Base-by-base conservation (phyloP, 2,113 vertebrate species). In the Caranx melampygus region DNA sequence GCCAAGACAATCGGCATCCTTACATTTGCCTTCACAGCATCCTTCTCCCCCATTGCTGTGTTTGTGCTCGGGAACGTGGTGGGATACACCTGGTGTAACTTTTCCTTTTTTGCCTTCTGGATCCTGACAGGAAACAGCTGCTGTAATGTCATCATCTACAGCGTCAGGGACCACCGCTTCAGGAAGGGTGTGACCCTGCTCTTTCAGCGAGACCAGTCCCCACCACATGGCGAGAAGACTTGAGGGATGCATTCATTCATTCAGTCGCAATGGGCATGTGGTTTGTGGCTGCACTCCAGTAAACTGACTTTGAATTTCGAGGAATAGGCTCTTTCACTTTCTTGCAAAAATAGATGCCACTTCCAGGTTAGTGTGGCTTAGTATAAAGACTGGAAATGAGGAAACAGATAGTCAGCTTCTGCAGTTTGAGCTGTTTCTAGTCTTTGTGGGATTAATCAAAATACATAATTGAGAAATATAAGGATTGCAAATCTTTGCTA, bases 91-190 rank as follows among this genome's bases (percentile, higher is more conserved):
- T 97, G 96, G 96, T 96, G 96, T 88, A 95, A 93, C 85, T 96
- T 96, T 86, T 96, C 96, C 78, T 97, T 96, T 70, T 91, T 96
- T 44, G 95, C 96, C 72, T 97, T 97, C 87, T 97, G 96, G 96
- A 95, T 96, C 42, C 90, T 96, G 79, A 92, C 95, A 18, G 94
- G 94, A 65, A 97, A 96, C 90, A 96, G 96, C 82, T 96, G 96
- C 88, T 96, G 95, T 86, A 96, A 96, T 64, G 95, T 96, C n/a
- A 93, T 96, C 44, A 96, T 96, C 87, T 96, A 96, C 90, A 96
- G 96, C 10, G 88, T 95, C 59, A 86, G 93, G 86, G 96, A 97
- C 90, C 94, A 92, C 55, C 94, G 93, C 40, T 97, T 96, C 90
- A 92, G 96, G 73, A 96, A 94, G 78, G 95, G 95, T 0, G 88